A percentile compares a stretch with the other conserved stretches of the same genome.
Evolutionary conservation across 1,140 invertebrate species (phyloP).

Genomic region (Hydropsyche tenuis): DNA sequence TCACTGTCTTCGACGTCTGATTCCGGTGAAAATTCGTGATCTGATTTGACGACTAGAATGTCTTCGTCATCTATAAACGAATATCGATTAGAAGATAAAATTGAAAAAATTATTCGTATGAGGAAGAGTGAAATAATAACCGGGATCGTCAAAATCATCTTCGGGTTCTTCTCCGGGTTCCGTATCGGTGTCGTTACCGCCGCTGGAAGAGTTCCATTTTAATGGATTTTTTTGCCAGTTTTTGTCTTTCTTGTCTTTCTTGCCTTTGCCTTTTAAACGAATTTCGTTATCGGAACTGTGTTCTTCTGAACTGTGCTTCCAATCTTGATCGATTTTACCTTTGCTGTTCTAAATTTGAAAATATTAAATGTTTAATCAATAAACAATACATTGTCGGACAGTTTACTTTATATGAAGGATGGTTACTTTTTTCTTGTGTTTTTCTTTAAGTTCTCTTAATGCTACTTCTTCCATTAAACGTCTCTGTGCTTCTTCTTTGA

Average conservation of each 20-base stretch:
- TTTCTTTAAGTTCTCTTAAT: conserved; percentile 67
- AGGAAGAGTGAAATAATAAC: conserved; percentile 48
- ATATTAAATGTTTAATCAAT: neutral
- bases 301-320: conserved; percentile 40
- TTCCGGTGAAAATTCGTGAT: conserved; percentile 89
- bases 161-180: conserved; percentile 65
- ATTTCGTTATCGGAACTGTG: conserved; percentile 53
- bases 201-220: conserved; percentile 73
- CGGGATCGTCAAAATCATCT: conserved; percentile 41
- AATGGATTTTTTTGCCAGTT: conserved; percentile 66
- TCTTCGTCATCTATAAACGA: conserved; percentile 65
- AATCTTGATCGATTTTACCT: conserved; percentile 38
- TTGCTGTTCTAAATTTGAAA: conserved; percentile 39
- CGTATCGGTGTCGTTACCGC: conserved; percentile 67
- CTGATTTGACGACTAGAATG: conserved; percentile 72
- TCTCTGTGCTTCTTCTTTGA: conserved; percentile 80
- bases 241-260: conserved; percentile 66
- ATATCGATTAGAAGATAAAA: conserved; percentile 25
- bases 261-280: conserved; percentile 58
- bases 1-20: conserved; percentile 70
- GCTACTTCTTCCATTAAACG: conserved; percentile 75
- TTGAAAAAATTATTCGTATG: neutral
- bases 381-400: neutral
- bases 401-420: neutral
- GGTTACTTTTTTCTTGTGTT: conserved; percentile 67